Evolutionary conservation across 53 echinoderm and acorn worm species (phyloP).

Genomic region (Mesocentrotus franciscanus): DNA sequence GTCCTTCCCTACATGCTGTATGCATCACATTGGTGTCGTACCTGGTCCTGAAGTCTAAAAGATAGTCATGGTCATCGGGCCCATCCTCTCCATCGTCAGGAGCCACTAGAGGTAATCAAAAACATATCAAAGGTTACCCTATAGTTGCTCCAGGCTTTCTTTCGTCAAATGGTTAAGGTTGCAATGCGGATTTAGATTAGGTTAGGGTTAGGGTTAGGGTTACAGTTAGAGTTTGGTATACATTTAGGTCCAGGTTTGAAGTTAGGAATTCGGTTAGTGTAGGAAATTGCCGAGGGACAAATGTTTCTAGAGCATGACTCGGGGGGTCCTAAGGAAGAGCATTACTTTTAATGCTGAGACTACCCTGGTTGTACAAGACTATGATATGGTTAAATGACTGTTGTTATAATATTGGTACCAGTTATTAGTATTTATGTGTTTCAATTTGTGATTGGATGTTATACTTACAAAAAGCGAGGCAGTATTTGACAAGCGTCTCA

Average conservation of each 20-base stretch:
- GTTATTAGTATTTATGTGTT: too few relatives aligned
- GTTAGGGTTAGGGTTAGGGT: too few relatives aligned
- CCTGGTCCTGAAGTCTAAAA: background rate
- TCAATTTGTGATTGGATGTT: background rate
- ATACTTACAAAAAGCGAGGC: background rate
- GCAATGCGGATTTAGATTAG: too few relatives aligned
- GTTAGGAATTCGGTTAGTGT: background rate
- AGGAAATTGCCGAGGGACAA: too few relatives aligned
- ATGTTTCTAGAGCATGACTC: too few relatives aligned
- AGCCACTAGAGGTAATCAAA: background rate
- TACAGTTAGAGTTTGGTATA: too few relatives aligned
- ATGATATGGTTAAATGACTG: too few relatives aligned
- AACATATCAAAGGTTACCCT: background rate
- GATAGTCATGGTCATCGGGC: background rate
- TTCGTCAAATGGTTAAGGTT: too few relatives aligned
- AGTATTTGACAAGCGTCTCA: background rate
- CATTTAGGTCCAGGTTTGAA: background rate
- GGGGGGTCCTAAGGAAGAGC: too few relatives aligned
- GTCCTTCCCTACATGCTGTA: conserved; percentile 10
- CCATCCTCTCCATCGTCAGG: background rate
- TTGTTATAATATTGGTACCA: too few relatives aligned
- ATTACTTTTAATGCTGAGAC: too few relatives aligned
- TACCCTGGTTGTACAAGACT: too few relatives aligned
- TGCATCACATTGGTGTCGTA: background rate
- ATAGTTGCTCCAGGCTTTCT: background rate